Percentiles rank a stretch among this genome's conserved stretches.
Conservation (phyloP, 1,140 invertebrate genomes). For the Conopomorpha cramerella region DNA sequence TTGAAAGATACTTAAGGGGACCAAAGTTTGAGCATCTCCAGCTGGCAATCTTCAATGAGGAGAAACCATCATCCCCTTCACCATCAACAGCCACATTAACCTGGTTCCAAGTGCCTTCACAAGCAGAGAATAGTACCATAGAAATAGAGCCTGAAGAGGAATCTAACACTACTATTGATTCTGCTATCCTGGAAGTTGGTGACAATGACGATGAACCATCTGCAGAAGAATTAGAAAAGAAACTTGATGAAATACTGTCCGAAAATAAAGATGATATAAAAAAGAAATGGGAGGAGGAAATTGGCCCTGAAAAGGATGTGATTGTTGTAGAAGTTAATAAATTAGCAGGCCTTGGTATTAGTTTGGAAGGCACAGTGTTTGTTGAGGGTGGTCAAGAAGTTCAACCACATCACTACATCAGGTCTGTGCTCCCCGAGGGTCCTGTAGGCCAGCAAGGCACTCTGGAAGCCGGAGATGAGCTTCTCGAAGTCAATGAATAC, state of each 20-base stretch:
- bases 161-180: slow-evolving; percentile 68
- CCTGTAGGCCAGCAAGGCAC: slow-evolving; percentile 83
- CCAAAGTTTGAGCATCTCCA: slow-evolving; percentile 90
- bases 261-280: slow-evolving; percentile 60
- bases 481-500: slow-evolving; percentile 87
- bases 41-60: slow-evolving; percentile 76
- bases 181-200: slow-evolving; percentile 56
- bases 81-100: slow-evolving; percentile 76
- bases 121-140: slow-evolving; percentile 60
- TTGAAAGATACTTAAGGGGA: slow-evolving; percentile 85
- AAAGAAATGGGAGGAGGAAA: slow-evolving; percentile 73
- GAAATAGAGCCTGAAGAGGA: slow-evolving; percentile 68
- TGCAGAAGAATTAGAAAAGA: slow-evolving; percentile 60
- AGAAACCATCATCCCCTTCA: slow-evolving; percentile 67
- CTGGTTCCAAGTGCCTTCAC: slow-evolving; percentile 70
- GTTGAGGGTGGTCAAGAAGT: slow-evolving; percentile 83
- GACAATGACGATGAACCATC: slow-evolving; percentile 59
- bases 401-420: slow-evolving; percentile 83
- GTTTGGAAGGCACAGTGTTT: slow-evolving; percentile 90
- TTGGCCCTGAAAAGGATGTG: slow-evolving; percentile 73
- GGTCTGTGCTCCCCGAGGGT: slow-evolving; percentile 84
- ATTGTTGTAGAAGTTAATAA: slow-evolving; percentile 83
- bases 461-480: slow-evolving; percentile 86
- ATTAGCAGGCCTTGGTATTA: slow-evolving; percentile 87
- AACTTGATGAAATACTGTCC: slow-evolving; percentile 62